Base-by-base conservation (phyloP, 2,888 invertebrate species). In the Nycteola revayana region DNA sequence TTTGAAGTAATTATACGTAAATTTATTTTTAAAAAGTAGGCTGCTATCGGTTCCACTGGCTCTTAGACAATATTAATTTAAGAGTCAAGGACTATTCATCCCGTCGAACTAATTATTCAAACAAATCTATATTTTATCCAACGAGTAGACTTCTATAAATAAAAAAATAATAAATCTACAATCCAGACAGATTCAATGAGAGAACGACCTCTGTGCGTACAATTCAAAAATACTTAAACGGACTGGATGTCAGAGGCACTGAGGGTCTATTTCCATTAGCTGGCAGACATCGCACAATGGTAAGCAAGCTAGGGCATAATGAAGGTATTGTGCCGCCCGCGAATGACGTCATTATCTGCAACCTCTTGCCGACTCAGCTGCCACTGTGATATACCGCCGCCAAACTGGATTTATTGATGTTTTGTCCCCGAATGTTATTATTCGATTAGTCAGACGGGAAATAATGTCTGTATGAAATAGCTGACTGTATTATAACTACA, bases 261-360 rank as follows among this genome's bases (percentile, higher is more conserved):
- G 49, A 46, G 58, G 49, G 54, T 64, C 60, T 68, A 71, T 76
- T 78, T 76, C 75, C 72, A 78, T 75, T 76, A 72, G 59, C 63
- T 37, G 49, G 52, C 70, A 66, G 71, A 69, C 66, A 66, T 61
- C 64, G 48, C 71, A 74, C 76, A 77, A 80, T 81, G 68, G 77
- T 75, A 75, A 77, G 82, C 79, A 76, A 80, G 81, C 77, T 75
- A 77, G 71, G 56, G 62, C 64, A 76, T 83, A 83, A 83, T 83
- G 81, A 83, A 79, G 77, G 76, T 69, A 81, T 83, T 83, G 84
- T 83, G 62, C 55, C 52, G 51, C 47, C 55, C 69, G 64, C 68
- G 62, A 57, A 57, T 75, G 75, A 75, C 75, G 76, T 76, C 78
- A 80, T 79, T 79, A 80, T 71, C 65, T 69, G 75, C 72, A 69